Evolutionary conservation across 2,888 invertebrate species (phyloP).

Genomic region (Hermaeophaga mercurialis): DNA sequence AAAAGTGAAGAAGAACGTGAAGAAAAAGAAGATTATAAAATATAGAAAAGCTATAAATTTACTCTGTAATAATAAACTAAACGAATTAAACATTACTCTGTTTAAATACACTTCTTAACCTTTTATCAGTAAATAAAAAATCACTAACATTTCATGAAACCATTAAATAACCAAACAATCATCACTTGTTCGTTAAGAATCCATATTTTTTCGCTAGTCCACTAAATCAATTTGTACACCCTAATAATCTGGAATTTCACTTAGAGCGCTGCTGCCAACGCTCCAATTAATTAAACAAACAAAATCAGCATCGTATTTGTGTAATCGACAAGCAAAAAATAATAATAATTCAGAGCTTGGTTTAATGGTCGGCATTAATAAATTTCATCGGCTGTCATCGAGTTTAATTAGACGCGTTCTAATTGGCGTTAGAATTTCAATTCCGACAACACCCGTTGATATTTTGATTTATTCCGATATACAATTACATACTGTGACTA

Average conservation of each 20-base stretch:
- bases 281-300: background rate
- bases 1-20: too few relatives aligned
- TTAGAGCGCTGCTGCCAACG: background rate
- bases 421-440: conserved; percentile 16
- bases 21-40: too few relatives aligned
- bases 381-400: conserved; percentile 7
- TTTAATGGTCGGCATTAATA: conserved; percentile 1
- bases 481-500: too few relatives aligned
- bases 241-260: background rate
- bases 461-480: conserved; percentile 4
- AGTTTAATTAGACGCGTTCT: conserved; percentile 7
- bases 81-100: background rate
- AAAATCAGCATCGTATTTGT: conserved; percentile 9
- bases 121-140: background rate
- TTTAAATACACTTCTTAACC: background rate
- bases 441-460: background rate
- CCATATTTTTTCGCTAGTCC: background rate
- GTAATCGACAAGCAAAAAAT: conserved; percentile 4
- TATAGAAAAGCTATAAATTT: too few relatives aligned
- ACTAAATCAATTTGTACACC: background rate
- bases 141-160: background rate
- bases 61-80: too few relatives aligned
- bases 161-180: background rate
- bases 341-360: background rate
- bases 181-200: background rate